These are phyloP conservation scores for Hippocampus comes DNA, from an alignment of 2,113 vertebrate species.

Conservation along the genomic window DNA sequence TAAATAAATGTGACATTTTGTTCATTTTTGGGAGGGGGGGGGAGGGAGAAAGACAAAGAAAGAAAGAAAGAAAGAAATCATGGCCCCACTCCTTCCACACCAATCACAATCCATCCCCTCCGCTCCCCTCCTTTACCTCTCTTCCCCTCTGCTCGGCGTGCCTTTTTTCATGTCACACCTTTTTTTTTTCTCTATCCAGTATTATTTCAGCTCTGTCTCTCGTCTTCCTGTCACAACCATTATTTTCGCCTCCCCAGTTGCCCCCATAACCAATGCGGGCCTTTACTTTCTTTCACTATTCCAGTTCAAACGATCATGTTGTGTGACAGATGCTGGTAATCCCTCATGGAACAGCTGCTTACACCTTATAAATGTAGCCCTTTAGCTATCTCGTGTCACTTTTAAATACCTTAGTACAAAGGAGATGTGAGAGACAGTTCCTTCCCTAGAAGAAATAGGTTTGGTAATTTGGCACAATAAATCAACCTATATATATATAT, in stretches of 20 bases:
- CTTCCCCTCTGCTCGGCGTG: constrained; percentile 30
- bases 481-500: too few relatives aligned
- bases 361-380: background rate
- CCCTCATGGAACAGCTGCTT: constrained; percentile 61
- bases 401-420: too few relatives aligned
- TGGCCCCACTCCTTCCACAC: background rate
- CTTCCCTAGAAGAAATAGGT: constrained; percentile 35
- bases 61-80: constrained; percentile 1
- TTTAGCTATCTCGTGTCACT: too few relatives aligned
- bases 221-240: constrained; percentile 34
- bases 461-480: too few relatives aligned
- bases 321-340: constrained; percentile 62
- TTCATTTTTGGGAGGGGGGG: background rate
- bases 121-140: constrained; percentile 19
- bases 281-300: constrained; percentile 29
- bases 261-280: constrained; percentile 9
- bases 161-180: constrained; percentile 28
- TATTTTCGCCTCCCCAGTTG: background rate
- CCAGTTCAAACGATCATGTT: constrained; percentile 51
- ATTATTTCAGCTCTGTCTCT: constrained; percentile 16
- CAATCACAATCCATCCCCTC: constrained; percentile 15
- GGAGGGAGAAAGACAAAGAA: background rate
- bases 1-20: background rate
- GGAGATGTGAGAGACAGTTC: constrained; percentile 44
- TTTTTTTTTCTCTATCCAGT: constrained; percentile 10